phyloP scores from a whole-genome alignment of 2,797 vertebrate species.

The Rhynchotus rufescens region DNA sequence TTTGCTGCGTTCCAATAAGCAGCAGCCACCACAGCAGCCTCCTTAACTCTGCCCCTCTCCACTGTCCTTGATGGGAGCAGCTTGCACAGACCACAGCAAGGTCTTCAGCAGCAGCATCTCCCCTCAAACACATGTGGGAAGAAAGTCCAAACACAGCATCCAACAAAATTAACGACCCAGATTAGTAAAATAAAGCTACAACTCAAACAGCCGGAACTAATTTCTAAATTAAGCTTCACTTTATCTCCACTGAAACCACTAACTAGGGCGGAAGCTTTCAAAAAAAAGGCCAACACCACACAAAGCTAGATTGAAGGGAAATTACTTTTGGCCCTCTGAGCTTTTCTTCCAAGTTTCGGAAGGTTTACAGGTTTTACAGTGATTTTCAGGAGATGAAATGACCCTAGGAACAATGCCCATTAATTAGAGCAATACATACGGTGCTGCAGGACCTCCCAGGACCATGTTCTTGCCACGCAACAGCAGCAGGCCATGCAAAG shows the following conservation, averaged over 20 bases:
- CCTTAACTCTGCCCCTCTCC: background rate
- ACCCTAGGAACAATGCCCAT: background rate
- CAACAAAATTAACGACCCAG: conserved; percentile 56
- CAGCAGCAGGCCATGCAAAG: background rate
- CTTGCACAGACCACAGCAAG: background rate
- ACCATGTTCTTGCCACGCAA: background rate
- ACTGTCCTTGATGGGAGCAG: too few species aligned
- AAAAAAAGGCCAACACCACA: background rate
- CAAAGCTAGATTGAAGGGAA: conserved; percentile 1
- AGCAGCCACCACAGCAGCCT: background rate
- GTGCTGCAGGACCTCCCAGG: background rate
- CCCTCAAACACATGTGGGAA: background rate
- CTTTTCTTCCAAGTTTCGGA: background rate
- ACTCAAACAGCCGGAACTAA: conserved; percentile 40
- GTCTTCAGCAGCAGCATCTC: background rate
- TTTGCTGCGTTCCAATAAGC: too few species aligned
- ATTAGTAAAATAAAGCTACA: conserved; percentile 58
- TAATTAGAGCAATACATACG: conserved; percentile 61
- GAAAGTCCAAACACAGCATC: conserved; percentile 10
- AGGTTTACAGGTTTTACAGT: conserved; percentile 34
- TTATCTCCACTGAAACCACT: conserved; percentile 31
- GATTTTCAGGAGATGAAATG: conserved; percentile 46
- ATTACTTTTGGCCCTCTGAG: conserved; percentile 27
- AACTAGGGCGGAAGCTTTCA: conserved; percentile 1
- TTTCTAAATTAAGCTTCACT: conserved; percentile 35